Percentiles rank a stretch among this genome's conserved stretches.
These are phyloP conservation scores for Zosterops japonicus DNA, from an alignment of 2,113 vertebrate species.

Conservation along the genomic window DNA sequence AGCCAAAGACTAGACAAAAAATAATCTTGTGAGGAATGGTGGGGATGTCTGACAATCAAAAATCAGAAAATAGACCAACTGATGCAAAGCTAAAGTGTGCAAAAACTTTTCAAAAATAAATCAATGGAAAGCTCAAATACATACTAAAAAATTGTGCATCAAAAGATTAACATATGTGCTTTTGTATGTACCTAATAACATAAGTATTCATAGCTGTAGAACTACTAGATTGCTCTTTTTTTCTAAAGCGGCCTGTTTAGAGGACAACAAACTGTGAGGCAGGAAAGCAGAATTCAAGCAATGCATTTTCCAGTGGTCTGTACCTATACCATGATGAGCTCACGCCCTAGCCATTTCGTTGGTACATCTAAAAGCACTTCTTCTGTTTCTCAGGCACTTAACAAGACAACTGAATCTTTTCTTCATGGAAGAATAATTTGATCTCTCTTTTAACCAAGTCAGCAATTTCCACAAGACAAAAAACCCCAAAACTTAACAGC, in stretches of 20 bases:
- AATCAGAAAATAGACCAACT: not conserved
- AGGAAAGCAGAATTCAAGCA: not conserved
- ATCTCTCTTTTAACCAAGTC: not conserved
- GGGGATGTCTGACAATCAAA: not conserved
- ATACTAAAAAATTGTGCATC: rapidly evolving
- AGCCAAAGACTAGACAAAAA: not conserved
- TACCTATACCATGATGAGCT: not conserved
- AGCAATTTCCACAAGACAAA: not conserved
- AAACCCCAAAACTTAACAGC: not conserved
- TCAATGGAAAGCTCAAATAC: not conserved
- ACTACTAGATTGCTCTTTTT: not conserved
- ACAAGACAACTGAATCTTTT: not conserved
- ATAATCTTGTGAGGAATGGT: not conserved
- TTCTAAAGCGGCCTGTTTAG: not conserved
- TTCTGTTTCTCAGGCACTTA: not conserved
- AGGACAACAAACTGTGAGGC: not conserved
- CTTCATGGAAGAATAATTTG: not conserved
- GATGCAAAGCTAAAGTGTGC: not conserved
- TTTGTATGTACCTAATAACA: not conserved
- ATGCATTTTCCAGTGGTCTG: not conserved
- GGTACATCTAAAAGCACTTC: not conserved
- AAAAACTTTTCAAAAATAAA: not conserved
- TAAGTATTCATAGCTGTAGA: not conserved
- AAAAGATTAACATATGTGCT: not conserved
- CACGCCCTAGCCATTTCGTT: rapidly evolving